Evolutionary conservation across 2,888 invertebrate species (phyloP), one percentile per base, ranked within the genome.

Genomic region (Drosophila multiciliata): DNA sequence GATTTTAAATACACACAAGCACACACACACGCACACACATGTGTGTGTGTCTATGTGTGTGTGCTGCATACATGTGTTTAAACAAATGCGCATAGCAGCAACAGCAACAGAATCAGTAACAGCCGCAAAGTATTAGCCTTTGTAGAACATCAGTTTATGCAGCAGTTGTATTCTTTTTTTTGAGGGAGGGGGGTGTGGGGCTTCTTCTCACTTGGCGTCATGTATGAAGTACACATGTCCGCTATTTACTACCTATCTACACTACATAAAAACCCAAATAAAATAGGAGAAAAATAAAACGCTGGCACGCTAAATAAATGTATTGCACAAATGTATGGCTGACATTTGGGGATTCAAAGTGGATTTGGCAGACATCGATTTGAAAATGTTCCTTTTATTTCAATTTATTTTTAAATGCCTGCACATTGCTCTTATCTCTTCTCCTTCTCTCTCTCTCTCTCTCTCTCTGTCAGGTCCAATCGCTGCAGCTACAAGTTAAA

Each of bases 281-380:
- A 36, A 26, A 69, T 12, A 50, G 8, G 12, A 29, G 8, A n/a
- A 20, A 48, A 48, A 65, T 58, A 8, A 48, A 33, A 9, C 26
- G 29, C 36, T 66, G 63, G 55, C 61, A 66, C 65, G 73, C 65
- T 40, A 52, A 62, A 70, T 60, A 49, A 75, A 83, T 79, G 82
- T 77, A 62, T 77, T 62, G 74, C 71, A 77, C 68, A 66, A 67
- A 63, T 80, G 86, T 80, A 73, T 76, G 81, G 83, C 71, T 85
- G 84, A 85, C 89, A 85, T 86, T 85, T 85, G 70, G 71, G 70
- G 69, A 75, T 78, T 75, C 61, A 62, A 53, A 60, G 66, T 59
- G 77, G 83, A 83, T 83, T 83, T 82, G 78, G 74, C 82, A 84
- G 75, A 79, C 82, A 82, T 86, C 79, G 79, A 82, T 73, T 73